These are phyloP conservation scores for Cyclina sinensis DNA, from an alignment of 1,140 invertebrate genomes.

Conservation along the genomic window DNA sequence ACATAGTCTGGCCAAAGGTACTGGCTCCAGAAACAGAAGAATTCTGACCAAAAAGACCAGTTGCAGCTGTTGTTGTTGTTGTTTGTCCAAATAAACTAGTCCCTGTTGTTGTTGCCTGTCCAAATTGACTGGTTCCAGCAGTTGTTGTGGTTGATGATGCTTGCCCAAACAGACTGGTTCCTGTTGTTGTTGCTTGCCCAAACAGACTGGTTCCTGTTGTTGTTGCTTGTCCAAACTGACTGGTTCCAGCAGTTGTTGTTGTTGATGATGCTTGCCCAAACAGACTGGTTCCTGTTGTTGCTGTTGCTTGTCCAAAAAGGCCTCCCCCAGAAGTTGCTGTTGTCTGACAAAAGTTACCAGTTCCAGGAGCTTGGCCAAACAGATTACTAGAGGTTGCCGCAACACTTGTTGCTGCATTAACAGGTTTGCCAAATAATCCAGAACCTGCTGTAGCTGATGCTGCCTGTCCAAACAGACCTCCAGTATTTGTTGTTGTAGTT, in stretches of 20 bases:
- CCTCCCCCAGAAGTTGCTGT: background rate
- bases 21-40: slow-evolving; percentile 30
- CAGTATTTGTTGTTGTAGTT: slow-evolving; percentile 15
- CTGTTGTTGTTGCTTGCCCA: slow-evolving; percentile 50
- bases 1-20: slow-evolving; percentile 48
- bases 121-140: slow-evolving; percentile 36
- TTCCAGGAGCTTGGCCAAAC: slow-evolving; percentile 59
- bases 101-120: slow-evolving; percentile 38
- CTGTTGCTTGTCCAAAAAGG: background rate
- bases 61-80: background rate
- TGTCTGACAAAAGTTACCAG: background rate
- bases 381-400: background rate
- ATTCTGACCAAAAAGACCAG: slow-evolving; percentile 62
- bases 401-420: slow-evolving; percentile 9
- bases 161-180: slow-evolving; percentile 51
- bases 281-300: slow-evolving; percentile 16
- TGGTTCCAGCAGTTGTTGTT: background rate
- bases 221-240: slow-evolving; percentile 47
- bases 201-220: slow-evolving; percentile 53
- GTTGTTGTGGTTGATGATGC: slow-evolving; percentile 9
- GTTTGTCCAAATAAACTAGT: slow-evolving; percentile 59
- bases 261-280: slow-evolving; percentile 64
- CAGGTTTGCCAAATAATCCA: slow-evolving; percentile 55
- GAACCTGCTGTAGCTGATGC: background rate
- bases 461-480: slow-evolving; percentile 60